phyloP scores from a whole-genome alignment of 2,113 vertebrate genomes.

The Corydoras maculifer region DNA sequence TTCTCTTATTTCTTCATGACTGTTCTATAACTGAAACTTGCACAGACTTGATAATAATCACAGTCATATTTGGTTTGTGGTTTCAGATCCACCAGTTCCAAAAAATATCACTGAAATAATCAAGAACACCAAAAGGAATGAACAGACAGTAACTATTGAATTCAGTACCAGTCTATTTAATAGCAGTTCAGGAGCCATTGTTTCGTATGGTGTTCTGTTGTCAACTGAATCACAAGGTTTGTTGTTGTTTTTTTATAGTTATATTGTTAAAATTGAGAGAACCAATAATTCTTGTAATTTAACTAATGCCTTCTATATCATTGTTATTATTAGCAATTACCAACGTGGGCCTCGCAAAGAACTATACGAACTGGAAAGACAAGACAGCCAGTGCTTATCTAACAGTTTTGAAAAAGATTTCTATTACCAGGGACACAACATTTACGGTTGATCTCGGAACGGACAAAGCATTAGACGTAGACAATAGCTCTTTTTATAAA shows the following conservation, averaged over 20 bases:
- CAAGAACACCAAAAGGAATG: fast-evolving
- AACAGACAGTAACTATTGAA: conserved; percentile 37
- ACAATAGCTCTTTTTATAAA: background rate
- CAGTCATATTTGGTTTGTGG: background rate
- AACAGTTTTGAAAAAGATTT: conserved; percentile 35
- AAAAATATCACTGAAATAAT: fast-evolving
- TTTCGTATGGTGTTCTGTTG: conserved; percentile 73
- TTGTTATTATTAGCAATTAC: background rate
- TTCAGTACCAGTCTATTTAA: conserved; percentile 50
- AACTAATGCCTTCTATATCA: background rate
- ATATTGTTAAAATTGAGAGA: background rate
- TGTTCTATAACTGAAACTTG: too few species aligned
- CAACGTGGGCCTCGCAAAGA: conserved; percentile 6
- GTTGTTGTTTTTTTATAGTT: background rate
- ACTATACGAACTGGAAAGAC: conserved; percentile 40
- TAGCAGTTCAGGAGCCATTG: conserved; percentile 63
- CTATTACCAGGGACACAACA: background rate
- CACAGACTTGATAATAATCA: too few species aligned
- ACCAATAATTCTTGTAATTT: background rate
- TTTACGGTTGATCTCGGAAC: background rate
- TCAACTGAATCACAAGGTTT: conserved; percentile 44
- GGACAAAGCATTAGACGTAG: background rate
- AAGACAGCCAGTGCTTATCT: conserved; percentile 30
- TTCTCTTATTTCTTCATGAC: background rate
- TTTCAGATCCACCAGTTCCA: conserved; percentile 62